Percentiles rank a stretch among this genome's conserved stretches.
Evolutionary conservation across 1,140 invertebrate species (phyloP).

Genomic region (Meloidogyne floridensis): DNA sequence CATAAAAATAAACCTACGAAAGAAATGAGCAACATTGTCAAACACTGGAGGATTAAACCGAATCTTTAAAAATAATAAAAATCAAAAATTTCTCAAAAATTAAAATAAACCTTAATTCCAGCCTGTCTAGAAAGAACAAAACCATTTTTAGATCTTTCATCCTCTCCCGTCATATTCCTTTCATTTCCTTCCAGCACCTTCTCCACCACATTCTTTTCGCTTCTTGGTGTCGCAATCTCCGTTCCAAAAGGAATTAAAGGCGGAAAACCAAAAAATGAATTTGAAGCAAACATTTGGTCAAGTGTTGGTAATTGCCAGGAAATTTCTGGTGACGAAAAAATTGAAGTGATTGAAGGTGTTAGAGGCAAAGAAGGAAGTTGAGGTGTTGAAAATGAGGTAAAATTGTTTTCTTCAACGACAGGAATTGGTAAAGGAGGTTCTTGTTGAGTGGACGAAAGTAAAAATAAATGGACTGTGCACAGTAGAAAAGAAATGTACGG

Average conservation of each 20-base stretch:
- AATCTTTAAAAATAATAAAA: conserved; percentile 13
- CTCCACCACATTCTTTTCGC: neutral
- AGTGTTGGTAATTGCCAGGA: neutral
- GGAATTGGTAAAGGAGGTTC: neutral
- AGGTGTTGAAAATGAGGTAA: neutral
- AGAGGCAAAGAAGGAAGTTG: neutral
- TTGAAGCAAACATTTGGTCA: neutral
- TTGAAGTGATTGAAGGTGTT: neutral
- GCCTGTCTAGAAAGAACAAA: conserved; percentile 11
- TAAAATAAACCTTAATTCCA: neutral
- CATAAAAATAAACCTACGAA: conserved; percentile 44
- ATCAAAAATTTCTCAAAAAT: neutral
- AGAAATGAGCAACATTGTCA: conserved; percentile 40
- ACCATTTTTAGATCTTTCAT: neutral
- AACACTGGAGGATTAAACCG: conserved; percentile 52
- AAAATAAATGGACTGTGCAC: neutral
- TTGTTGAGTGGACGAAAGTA: neutral
- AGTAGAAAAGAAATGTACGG: neutral
- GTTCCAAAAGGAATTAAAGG: conserved; percentile 5
- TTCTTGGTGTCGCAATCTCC: neutral
- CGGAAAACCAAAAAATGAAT: conserved; percentile 4
- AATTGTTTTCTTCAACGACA: neutral
- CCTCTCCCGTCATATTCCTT: neutral
- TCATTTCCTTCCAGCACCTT: neutral
- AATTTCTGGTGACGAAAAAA: neutral